Percentiles rank a stretch among this genome's conserved stretches.
Conservation (phyloP, 2,888 invertebrate species). For the Platycheirus rosarum region DNA sequence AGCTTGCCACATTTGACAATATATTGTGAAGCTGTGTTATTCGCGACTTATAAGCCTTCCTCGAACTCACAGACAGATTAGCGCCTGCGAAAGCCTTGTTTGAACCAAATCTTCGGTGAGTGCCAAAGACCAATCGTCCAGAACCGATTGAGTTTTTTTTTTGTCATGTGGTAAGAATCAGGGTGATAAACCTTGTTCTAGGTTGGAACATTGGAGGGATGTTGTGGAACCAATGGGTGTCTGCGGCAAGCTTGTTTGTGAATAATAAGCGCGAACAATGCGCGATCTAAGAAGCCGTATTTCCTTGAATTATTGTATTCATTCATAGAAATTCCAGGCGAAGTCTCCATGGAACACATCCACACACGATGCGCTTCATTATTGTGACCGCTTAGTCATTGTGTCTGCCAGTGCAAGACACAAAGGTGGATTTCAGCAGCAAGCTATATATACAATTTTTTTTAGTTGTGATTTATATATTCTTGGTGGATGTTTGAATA, state of each 20-base stretch:
- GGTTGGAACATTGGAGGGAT: no score
- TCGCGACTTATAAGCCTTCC: slow-evolving; percentile 47
- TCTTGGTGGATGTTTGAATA: no score
- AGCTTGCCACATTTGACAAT: slow-evolving; percentile 33
- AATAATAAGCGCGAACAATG: slow-evolving; percentile 10
- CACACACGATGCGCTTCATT: slow-evolving; percentile 45
- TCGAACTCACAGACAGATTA: slow-evolving; percentile 47
- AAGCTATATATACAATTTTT: no score
- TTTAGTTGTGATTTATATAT: no score
- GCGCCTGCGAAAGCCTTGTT: slow-evolving; percentile 23
- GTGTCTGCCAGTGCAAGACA: slow-evolving; percentile 49
- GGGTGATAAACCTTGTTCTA: slow-evolving; percentile 54
- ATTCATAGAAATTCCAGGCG: slow-evolving; percentile 57
- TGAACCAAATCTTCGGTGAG: slow-evolving; percentile 43
- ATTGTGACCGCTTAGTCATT: slow-evolving; percentile 64
- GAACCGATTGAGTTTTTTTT: slow-evolving; percentile 24
- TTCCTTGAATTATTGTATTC: slow-evolving; percentile 65
- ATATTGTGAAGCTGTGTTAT: slow-evolving; percentile 37
- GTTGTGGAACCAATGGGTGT: no score
- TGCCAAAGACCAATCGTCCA: slow-evolving; percentile 21
- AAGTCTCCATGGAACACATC: background rate
- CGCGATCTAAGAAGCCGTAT: slow-evolving; percentile 60
- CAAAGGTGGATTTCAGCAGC: slow-evolving; percentile 17
- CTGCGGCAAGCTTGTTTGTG: slow-evolving; percentile 3
- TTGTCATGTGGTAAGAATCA: slow-evolving; percentile 12